Evolutionary conservation across 2,113 vertebrate genomes (phyloP).

Genomic region (Pimephales promelas): DNA sequence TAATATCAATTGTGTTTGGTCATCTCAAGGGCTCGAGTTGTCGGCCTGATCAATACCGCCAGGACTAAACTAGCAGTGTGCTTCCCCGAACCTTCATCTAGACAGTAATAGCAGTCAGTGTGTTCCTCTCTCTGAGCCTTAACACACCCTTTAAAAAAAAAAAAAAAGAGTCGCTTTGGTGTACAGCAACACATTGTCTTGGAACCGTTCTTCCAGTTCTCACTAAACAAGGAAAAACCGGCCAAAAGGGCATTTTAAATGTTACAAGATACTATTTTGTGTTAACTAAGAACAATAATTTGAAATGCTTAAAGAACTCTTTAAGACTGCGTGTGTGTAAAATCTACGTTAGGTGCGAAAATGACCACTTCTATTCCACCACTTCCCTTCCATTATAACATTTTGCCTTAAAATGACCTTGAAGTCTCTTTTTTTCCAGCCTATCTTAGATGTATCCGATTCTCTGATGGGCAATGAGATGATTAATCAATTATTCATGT

Average conservation of each 20-base stretch:
- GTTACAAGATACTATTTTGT: not conserved
- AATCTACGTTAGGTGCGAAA: not conserved
- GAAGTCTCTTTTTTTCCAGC: not conserved
- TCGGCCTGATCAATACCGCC: slow-evolving; percentile 39
- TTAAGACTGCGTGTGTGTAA: not conserved
- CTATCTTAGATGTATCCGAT: slow-evolving; percentile 1
- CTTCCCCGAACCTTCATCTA: slow-evolving; percentile 34
- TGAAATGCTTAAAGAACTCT: not conserved
- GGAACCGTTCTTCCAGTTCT: not conserved
- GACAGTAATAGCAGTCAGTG: slow-evolving; percentile 19
- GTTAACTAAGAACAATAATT: not conserved
- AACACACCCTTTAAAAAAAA: not conserved
- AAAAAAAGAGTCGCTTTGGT: too few species aligned
- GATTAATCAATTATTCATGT: slow-evolving; percentile 42
- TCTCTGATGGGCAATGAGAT: not conserved
- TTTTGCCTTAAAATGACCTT: not conserved
- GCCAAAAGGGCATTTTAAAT: not conserved
- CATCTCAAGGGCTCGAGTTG: slow-evolving; percentile 35
- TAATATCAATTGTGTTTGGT: slow-evolving; percentile 49
- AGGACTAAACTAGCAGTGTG: slow-evolving; percentile 38
- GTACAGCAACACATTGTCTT: not conserved
- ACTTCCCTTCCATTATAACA: not conserved
- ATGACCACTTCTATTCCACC: not conserved
- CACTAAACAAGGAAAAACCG: not conserved
- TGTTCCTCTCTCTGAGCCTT: not conserved